Base-by-base conservation (phyloP, 2,797 vertebrate genomes). In the Parauchenoglanis ngamensis region DNA sequence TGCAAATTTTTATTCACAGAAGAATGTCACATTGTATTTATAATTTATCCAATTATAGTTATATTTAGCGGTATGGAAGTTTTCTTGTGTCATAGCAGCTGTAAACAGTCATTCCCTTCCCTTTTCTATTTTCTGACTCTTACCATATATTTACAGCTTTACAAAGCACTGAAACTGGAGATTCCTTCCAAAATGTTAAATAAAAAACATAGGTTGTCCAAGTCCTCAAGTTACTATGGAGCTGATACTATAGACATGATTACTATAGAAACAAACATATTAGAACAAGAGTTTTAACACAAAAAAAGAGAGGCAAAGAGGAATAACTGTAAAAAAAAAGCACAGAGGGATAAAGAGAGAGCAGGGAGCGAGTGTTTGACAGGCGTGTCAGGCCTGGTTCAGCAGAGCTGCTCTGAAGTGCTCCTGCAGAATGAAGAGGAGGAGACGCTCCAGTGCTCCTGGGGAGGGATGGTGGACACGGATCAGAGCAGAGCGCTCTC, bases 391-490 rank as follows among this genome's bases (percentile, higher is more conserved):
- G 63, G 82, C 1, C 40, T 13, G 40, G 75, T 87, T 87, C 67
- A 76, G 54, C 73, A 52, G 82, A 84, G 35, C 87, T 80, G n/a
- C 35, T 72, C 54, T 61, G 78, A 83, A 54, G 35, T 31, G 46
- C 13, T 84, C 63, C 63, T 70, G 54, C 61, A 67, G 80, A 67
- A 67, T 67, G 46, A 52, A 67, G 61, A 84, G 85, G 77, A 83
- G 73, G 56, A 67, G 82, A 89, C 76, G 81, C 25, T 73, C 63
- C 57, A 77, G 83, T 25, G n/a, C 75, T 81, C 78, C 84, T 87
- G 54, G 49, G 84, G 80, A 87, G 89, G 80, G 86, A 87, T 79
- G 25, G 40, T 49, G 84, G 86, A 87, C 85, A 85, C 13, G 79
- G 87, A 90, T 88, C 80, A 87, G 70, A 86, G 68, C 77, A 31